Evolutionary conservation across 2,888 invertebrate species (phyloP), one percentile per base, ranked within the genome.

Genomic region (Pterostichus niger): DNA sequence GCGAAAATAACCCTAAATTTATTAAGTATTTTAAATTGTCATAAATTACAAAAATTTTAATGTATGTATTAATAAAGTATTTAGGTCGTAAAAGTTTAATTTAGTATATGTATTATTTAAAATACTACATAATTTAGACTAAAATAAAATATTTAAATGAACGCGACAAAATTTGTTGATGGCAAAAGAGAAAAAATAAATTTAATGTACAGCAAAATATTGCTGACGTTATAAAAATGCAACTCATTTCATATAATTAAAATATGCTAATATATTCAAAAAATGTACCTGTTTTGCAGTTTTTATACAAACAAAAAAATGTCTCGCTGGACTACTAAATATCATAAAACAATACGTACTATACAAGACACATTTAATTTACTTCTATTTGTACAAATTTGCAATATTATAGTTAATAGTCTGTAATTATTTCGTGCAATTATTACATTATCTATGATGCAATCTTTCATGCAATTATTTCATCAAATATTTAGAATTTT

Each of bases 221-320:
- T 31, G 59, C 59, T 59, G 59, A 59, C 59, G 7, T 31, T 31
- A 59, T 59, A 59, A 59, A 59, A 59, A 31, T 59, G 59, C 59
- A 49, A 11, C 59, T 59, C 59, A 59, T 17, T 31, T 10, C 4
- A 59, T 31, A 59, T 31, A 59, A 59, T 59, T 59, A 59, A 59
- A 59, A 59, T 59, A 59, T 59, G 59, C 31, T 59, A 59, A 59
- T 59, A 31, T 31, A 59, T 59, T 59, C 31, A 59, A 59, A 59
- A 49, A 59, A 31, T 6, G 31, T 59, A 10, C 31, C 59, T 17
- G 59, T 59, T 59, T 59, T 31, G 49, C 59, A 59, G 59, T 54
- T 13, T 17, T 54, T 54, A 15, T 59, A 59, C 59, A 59, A 31
- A 59, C 59, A 31, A 24, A 59, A 59, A 31, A 31, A 31, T 59